These are phyloP conservation scores for Ormia ochracea DNA, from an alignment of 2,888 invertebrate genomes.

Conservation along the genomic window DNA sequence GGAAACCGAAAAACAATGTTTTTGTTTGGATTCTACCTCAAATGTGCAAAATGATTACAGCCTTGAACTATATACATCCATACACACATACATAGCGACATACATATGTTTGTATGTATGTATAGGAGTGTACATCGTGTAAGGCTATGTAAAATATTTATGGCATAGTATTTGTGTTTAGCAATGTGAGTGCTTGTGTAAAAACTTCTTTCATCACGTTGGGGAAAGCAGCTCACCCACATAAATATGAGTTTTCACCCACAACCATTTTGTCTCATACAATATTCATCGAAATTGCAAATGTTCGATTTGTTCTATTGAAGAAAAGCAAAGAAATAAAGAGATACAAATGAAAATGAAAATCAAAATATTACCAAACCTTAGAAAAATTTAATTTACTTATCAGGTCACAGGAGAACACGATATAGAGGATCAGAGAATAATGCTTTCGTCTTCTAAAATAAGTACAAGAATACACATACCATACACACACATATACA, in stretches of 20 bases:
- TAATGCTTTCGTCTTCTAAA: neutral
- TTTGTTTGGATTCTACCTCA: constrained; percentile 22
- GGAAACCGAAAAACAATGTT: constrained; percentile 4
- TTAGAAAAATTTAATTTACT: constrained; percentile 21
- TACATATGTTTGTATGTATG: too few species aligned
- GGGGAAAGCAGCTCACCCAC: neutral
- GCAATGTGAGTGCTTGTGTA: constrained; percentile 1
- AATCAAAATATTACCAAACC: neutral
- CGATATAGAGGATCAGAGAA: neutral
- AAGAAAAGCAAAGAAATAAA: neutral
- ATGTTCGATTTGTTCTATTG: neutral
- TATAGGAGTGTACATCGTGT: neutral
- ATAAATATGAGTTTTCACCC: neutral
- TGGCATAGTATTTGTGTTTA: neutral
- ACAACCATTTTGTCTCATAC: neutral
- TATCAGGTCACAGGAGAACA: neutral
- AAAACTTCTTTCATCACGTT: constrained; percentile 1
- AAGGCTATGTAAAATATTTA: neutral
- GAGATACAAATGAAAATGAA: too few species aligned
- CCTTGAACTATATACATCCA: constrained; percentile 54
- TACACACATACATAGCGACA: too few species aligned
- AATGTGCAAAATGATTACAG: constrained; percentile 30
- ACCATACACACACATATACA: neutral
- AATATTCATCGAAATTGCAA: constrained; percentile 29
- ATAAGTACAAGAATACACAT: neutral